Conservation (phyloP, 1,140 invertebrate genomes). For the Leucophenga varia region DNA sequence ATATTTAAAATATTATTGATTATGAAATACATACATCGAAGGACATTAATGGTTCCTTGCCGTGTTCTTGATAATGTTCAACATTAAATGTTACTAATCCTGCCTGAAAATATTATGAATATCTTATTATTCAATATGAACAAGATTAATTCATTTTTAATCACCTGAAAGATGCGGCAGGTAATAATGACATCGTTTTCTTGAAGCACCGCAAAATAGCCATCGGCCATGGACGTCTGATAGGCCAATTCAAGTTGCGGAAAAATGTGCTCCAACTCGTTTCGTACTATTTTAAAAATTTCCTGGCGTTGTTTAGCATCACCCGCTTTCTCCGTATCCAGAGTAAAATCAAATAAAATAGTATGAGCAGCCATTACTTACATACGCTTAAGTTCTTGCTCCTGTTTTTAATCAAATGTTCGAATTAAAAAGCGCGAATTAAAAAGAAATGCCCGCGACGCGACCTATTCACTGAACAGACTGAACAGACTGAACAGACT, state of each 20-base stretch:
- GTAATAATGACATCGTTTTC: constrained; percentile 71
- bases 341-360: constrained; percentile 76
- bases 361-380: constrained; percentile 80
- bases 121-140: no score
- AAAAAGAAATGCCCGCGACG: no score
- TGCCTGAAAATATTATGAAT: no score
- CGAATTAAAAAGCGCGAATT: no score
- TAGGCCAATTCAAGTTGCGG: constrained; percentile 65
- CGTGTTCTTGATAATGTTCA: constrained; percentile 76
- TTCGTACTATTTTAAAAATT: constrained; percentile 67
- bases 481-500: no score
- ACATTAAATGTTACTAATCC: constrained; percentile 77
- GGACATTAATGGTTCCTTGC: constrained; percentile 68
- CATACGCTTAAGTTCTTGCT: no score
- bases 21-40: constrained; percentile 71
- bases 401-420: no score
- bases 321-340: constrained; percentile 67
- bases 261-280: constrained; percentile 69
- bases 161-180: constrained; percentile 63
- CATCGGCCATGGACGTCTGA: constrained; percentile 64
- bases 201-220: constrained; percentile 67
- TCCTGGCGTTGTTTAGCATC: constrained; percentile 67
- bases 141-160: no score
- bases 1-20: background rate
- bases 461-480: no score